phyloP scores from a whole-genome alignment of 1,140 invertebrate genomes.

The Steinernema feltiae region DNA sequence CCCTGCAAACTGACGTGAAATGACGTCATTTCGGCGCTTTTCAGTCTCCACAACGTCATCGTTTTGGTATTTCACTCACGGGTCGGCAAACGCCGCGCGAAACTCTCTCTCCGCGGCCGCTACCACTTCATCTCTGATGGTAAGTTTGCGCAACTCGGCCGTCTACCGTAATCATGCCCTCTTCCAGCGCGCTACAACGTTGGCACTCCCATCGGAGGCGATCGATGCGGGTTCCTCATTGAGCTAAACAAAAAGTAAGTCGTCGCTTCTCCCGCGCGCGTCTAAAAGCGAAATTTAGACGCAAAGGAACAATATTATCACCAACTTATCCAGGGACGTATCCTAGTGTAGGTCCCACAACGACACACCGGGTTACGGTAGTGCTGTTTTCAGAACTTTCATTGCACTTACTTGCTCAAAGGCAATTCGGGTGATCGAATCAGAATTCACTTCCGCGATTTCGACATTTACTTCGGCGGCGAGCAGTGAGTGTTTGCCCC shows the following conservation, averaged over 20 bases:
- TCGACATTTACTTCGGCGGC: constrained; percentile 95
- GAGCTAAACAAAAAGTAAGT: constrained; percentile 55
- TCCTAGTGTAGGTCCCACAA: constrained; percentile 67
- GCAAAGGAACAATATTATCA: constrained; percentile 74
- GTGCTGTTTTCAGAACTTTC: constrained; percentile 47
- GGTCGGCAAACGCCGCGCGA: constrained; percentile 69
- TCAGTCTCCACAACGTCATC: constrained; percentile 77
- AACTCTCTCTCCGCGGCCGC: constrained; percentile 79
- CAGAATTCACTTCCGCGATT: constrained; percentile 90
- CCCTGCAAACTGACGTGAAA: no score
- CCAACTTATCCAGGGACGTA: constrained; percentile 98
- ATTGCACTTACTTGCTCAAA: constrained; percentile 68
- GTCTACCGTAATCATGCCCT: constrained; percentile 27
- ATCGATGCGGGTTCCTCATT: constrained; percentile 59
- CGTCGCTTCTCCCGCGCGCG: constrained; percentile 65
- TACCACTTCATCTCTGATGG: constrained; percentile 89
- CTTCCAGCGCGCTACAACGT: constrained; percentile 71
- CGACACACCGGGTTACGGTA: background rate
- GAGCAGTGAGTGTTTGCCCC: constrained; percentile 94
- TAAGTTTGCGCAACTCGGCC: constrained; percentile 64
- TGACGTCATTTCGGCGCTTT: constrained; percentile 19
- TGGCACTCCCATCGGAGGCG: constrained; percentile 70
- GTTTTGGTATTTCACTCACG: constrained; percentile 92
- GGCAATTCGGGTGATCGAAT: constrained; percentile 83
- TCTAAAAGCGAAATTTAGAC: constrained; percentile 55